Percentiles rank a stretch among this genome's conserved stretches.
Conservation (phyloP, 2,888 invertebrate genomes). For the Mesorhabditis belari region DNA sequence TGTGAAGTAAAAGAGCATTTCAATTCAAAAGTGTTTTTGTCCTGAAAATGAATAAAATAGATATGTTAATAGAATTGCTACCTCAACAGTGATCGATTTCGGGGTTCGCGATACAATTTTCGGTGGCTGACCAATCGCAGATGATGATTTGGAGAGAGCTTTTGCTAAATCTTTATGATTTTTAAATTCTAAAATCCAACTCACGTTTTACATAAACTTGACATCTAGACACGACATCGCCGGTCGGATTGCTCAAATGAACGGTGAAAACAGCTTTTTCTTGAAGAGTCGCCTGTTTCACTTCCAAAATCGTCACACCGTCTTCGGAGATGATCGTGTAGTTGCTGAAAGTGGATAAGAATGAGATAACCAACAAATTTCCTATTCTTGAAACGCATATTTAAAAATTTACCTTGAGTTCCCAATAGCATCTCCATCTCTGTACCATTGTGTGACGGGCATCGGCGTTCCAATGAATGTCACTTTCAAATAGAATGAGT, state of each 20-base stretch:
- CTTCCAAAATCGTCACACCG: slow-evolving; percentile 4
- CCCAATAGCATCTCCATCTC: not conserved
- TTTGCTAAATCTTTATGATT: too few relatives aligned
- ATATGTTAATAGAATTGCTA: not conserved
- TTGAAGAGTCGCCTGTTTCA: not conserved
- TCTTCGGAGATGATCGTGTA: slow-evolving; percentile 5
- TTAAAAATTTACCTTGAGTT: not conserved
- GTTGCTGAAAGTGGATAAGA: not conserved
- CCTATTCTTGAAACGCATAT: not conserved
- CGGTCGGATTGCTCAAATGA: not conserved
- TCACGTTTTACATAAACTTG: not conserved
- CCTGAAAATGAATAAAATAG: not conserved
- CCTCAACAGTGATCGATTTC: not conserved
- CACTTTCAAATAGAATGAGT: not conserved
- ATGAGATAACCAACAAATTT: not conserved
- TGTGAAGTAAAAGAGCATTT: not conserved
- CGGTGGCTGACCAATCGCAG: not conserved
- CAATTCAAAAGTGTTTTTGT: not conserved
- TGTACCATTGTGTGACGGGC: not conserved
- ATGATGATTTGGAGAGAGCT: too few relatives aligned
- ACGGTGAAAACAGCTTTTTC: not conserved
- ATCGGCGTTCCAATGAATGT: not conserved
- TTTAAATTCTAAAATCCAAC: too few relatives aligned
- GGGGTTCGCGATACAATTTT: not conserved
- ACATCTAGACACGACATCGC: not conserved